These are phyloP conservation scores for Triplophysa dalaica DNA, from an alignment of 2,113 vertebrate genomes.

Conservation along the genomic window DNA sequence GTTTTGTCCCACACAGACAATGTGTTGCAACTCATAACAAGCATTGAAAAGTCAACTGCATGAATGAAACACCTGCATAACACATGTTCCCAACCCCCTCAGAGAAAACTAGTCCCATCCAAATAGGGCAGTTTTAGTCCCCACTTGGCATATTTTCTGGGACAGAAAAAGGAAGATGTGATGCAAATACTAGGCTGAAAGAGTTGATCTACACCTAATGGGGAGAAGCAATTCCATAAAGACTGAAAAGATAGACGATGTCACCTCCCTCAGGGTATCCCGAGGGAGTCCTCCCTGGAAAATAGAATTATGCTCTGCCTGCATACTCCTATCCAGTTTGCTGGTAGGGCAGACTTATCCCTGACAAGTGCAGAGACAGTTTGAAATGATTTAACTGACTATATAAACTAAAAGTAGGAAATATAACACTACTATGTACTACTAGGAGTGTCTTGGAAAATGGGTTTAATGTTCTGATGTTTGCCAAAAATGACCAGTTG, in stretches of 20 bases:
- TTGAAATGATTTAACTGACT: background rate
- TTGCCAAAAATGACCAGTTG: too few species aligned
- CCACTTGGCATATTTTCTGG: background rate
- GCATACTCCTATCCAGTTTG: background rate
- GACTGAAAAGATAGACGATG: background rate
- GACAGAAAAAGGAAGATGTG: background rate
- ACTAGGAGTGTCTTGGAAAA: too few species aligned
- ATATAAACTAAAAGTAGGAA: too few species aligned
- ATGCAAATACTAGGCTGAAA: background rate
- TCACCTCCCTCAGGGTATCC: background rate
- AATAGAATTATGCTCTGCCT: slow-evolving; percentile 7
- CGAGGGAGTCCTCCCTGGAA: slow-evolving; percentile 11
- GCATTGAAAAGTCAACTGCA: too few species aligned
- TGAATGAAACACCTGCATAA: too few species aligned
- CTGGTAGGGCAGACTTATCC: background rate
- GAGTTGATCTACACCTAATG: slow-evolving; percentile 1
- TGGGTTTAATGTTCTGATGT: too few species aligned
- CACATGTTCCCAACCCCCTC: too few species aligned
- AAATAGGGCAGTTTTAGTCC: background rate
- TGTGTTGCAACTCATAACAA: too few species aligned
- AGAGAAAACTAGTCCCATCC: too few species aligned
- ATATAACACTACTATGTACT: too few species aligned
- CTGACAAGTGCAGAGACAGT: slow-evolving; percentile 13
- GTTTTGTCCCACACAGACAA: too few species aligned
- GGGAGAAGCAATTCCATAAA: background rate